These are phyloP conservation scores for Pygoscelis adeliae DNA, from an alignment of 2,113 vertebrate genomes.

Conservation along the genomic window DNA sequence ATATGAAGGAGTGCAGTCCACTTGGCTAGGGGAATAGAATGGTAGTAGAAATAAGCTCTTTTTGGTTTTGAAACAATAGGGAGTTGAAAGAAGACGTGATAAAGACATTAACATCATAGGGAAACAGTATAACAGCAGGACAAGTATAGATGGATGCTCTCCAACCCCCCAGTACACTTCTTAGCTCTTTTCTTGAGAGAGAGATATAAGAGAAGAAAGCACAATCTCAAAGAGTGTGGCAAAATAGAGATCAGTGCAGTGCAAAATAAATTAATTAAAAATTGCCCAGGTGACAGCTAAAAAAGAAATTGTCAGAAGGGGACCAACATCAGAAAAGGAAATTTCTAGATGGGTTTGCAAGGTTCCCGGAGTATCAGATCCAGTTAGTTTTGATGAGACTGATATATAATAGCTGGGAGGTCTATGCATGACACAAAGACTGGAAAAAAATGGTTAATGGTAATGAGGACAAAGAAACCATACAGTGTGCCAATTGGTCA, in stretches of 20 bases:
- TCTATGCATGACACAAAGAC: background rate
- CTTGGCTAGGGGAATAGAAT: background rate
- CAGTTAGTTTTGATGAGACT: background rate
- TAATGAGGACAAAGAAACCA: background rate
- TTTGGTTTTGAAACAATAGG: background rate
- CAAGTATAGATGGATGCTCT: background rate
- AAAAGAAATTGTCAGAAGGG: background rate
- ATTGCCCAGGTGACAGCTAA: background rate
- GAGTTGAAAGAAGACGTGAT: background rate
- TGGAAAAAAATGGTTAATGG: background rate
- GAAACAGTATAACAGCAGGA: background rate
- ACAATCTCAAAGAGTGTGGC: background rate
- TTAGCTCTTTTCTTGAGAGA: background rate
- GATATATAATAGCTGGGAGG: background rate
- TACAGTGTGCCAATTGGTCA: background rate
- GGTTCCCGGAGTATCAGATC: background rate
- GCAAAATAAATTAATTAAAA: background rate
- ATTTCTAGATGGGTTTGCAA: background rate
- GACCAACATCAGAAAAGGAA: background rate
- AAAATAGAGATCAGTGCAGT: background rate
- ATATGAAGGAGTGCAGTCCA: background rate
- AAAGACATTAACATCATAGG: background rate
- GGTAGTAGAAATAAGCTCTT: background rate
- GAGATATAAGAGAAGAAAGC: background rate
- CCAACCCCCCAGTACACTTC: background rate